These are phyloP conservation scores for Turritopsis dohrnii DNA, from an alignment of 30 jellyfish, hydroid and myxozoan genomes.

Conservation along the genomic window DNA sequence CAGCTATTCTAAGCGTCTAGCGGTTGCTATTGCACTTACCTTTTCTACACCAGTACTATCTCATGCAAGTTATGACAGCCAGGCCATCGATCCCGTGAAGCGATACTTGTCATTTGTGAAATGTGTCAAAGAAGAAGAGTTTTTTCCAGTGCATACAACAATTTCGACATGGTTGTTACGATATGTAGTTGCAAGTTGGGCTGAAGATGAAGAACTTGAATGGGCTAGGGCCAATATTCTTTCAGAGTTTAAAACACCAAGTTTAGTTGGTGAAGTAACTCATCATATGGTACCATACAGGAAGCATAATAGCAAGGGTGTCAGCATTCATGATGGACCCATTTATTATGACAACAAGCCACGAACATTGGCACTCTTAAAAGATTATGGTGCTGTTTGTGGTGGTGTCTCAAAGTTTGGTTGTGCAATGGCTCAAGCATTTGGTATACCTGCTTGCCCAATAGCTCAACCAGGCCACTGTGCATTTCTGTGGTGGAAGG, in stretches of 20 bases:
- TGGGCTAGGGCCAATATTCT: constrained; percentile 41
- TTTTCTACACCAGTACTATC: constrained; percentile 36
- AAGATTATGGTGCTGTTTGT: constrained; percentile 41
- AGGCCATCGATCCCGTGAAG: constrained; percentile 12
- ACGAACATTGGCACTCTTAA: constrained; percentile 23
- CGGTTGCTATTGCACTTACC: constrained; percentile 37
- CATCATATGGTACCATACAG: constrained; percentile 34
- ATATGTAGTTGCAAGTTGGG: constrained; percentile 48
- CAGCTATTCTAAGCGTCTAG: constrained; percentile 8
- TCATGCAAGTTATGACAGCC: constrained; percentile 13
- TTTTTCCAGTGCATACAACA: constrained; percentile 8
- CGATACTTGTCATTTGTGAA: constrained; percentile 19
- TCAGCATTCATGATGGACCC: constrained; percentile 42
- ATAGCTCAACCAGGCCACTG: constrained; percentile 50
- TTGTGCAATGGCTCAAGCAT: constrained; percentile 46
- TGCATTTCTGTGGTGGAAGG: constrained; percentile 47
- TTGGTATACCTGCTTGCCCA: constrained; percentile 48
- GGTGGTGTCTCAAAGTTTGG: constrained; percentile 48
- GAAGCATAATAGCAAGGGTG: constrained; percentile 19
- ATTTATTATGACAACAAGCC: constrained; percentile 25
- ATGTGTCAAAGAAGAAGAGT: constrained; percentile 14
- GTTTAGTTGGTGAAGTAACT: constrained; percentile 35
- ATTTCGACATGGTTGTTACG: constrained; percentile 31
- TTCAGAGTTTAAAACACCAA: constrained; percentile 19
- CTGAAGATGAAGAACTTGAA: constrained; percentile 20